phyloP scores from a whole-genome alignment of 2,797 vertebrate genomes.

The Lagocephalus sceleratus region DNA sequence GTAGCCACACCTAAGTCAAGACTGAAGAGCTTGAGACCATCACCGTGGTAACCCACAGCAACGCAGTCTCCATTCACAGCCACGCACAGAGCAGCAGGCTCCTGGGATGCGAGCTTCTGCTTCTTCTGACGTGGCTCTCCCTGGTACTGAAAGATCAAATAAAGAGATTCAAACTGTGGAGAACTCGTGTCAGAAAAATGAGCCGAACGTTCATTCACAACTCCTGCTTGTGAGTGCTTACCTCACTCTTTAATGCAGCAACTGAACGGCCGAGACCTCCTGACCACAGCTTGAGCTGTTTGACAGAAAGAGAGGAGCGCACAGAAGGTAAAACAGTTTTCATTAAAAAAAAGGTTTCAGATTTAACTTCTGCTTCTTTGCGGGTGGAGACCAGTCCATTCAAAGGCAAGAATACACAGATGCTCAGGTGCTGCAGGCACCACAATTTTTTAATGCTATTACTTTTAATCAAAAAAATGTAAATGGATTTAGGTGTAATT shows the following conservation, averaged over 20 bases:
- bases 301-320: conserved; percentile 5
- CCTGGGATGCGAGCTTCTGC: conserved; percentile 3
- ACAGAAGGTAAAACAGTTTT: background rate
- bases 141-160: conserved; percentile 12
- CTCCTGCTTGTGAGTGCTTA: conserved; percentile 43
- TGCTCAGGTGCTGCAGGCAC: no score
- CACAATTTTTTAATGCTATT: background rate
- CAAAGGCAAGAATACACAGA: no score
- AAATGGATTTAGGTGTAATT: background rate
- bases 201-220: background rate
- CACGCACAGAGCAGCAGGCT: conserved; percentile 75
- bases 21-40: conserved; percentile 76
- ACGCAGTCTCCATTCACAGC: conserved; percentile 63
- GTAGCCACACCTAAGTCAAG: conserved; percentile 66
- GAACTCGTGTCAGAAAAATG: background rate
- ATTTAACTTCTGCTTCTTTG: no score
- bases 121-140: conserved; percentile 54
- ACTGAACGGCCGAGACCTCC: conserved; percentile 78
- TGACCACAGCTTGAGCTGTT: conserved; percentile 85
- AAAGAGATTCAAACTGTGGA: background rate
- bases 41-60: conserved; percentile 80
- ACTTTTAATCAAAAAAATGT: background rate
- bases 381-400: no score
- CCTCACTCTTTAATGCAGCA: conserved; percentile 52
- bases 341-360: background rate